These are phyloP conservation scores for Pangasius larnaudii DNA, from an alignment of 2,797 vertebrate genomes.

Conservation along the genomic window DNA sequence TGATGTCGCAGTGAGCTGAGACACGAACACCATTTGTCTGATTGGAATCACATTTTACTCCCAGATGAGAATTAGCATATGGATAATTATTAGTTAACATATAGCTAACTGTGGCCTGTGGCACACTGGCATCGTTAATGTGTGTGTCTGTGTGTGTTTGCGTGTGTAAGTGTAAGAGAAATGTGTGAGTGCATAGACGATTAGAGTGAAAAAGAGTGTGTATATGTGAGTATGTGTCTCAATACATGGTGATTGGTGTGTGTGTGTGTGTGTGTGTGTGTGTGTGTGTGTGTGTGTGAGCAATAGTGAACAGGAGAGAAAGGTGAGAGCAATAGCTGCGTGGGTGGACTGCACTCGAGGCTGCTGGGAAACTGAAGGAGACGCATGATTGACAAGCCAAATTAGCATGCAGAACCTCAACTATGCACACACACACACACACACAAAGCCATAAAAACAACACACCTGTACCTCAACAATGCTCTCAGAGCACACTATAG, in stretches of 20 bases:
- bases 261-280: background rate
- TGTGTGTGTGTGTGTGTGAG: background rate
- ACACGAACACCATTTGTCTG: background rate
- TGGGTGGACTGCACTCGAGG: slow-evolving; percentile 67
- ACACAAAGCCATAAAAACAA: background rate
- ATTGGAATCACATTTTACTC: background rate
- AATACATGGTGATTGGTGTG: background rate
- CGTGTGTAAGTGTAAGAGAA: background rate
- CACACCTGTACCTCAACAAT: background rate
- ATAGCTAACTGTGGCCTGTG: slow-evolving; percentile 2
- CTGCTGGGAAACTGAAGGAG: slow-evolving; percentile 53
- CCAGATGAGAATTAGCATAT: background rate
- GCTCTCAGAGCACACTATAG: background rate
- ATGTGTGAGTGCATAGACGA: background rate
- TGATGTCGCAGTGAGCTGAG: background rate
- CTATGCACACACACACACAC: background rate
- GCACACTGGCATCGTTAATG: background rate
- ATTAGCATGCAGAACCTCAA: slow-evolving; percentile 56
- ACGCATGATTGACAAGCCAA: slow-evolving; percentile 74
- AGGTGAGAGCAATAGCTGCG: slow-evolving; percentile 40
- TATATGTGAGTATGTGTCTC: background rate
- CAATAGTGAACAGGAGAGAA: slow-evolving; percentile 16
- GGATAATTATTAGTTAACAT: slow-evolving; percentile 1
- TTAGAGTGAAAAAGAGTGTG: background rate
- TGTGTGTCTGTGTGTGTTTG: background rate